Evolutionary conservation across 2,113 vertebrate genomes (phyloP).

Genomic region (Cheilinus undulatus): DNA sequence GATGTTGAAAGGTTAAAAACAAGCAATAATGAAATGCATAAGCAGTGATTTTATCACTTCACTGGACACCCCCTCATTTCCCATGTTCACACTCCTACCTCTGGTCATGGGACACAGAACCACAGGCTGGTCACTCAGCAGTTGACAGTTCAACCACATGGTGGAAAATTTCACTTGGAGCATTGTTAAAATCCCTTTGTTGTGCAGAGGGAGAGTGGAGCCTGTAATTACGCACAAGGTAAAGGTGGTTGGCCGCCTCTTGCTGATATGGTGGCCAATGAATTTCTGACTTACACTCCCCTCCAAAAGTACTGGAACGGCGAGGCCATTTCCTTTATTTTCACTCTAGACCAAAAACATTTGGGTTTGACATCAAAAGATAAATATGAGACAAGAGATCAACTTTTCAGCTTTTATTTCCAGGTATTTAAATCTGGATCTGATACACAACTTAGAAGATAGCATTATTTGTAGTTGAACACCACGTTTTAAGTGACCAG

Average conservation of each 20-base stretch:
- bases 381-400: too few relatives aligned
- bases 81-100: background rate
- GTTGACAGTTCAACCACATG: slow-evolving; percentile 39
- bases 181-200: slow-evolving; percentile 2
- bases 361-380: too few relatives aligned
- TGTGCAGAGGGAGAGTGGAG: slow-evolving; percentile 17
- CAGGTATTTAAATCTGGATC: too few relatives aligned
- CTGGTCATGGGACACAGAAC: background rate
- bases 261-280: background rate
- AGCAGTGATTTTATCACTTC: slow-evolving; percentile 6
- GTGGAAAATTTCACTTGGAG: slow-evolving; percentile 10
- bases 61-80: slow-evolving; percentile 7
- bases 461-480: too few relatives aligned
- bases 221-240: slow-evolving; percentile 46
- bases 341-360: too few relatives aligned
- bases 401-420: too few relatives aligned
- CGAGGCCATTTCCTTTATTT: too few relatives aligned
- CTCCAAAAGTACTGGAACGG: too few relatives aligned
- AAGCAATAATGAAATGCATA: slow-evolving; percentile 24
- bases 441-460: too few relatives aligned
- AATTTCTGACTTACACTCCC: too few relatives aligned
- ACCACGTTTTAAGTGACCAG: too few relatives aligned
- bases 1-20: slow-evolving; percentile 8
- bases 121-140: too few relatives aligned
- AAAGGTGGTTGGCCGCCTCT: slow-evolving; percentile 20